phyloP scores from a whole-genome alignment of 2,888 invertebrate genomes.

The Himalopsyche kuldschensis region DNA sequence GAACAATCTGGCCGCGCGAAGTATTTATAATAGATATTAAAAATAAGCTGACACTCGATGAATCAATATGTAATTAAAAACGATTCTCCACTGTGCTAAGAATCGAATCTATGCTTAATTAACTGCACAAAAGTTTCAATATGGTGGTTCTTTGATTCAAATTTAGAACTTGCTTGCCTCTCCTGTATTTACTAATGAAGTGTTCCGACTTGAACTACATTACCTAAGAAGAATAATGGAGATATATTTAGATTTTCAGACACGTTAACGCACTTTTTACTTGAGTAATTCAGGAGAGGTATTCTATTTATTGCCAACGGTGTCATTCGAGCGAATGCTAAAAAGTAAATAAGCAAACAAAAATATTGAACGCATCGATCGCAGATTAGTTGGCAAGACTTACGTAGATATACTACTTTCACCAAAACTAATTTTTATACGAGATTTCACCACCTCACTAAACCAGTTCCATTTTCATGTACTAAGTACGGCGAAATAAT shows the following conservation, averaged over 20 bases:
- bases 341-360: not conserved
- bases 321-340: not conserved
- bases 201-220: not conserved
- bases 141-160: not conserved
- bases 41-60: not conserved
- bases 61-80: not conserved
- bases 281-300: no score
- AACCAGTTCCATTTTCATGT: not conserved
- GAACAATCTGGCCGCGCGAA: not conserved
- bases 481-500: no score
- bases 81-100: not conserved
- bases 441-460: not conserved
- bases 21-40: not conserved
- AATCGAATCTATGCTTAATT: not conserved
- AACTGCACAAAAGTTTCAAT: not conserved
- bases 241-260: not conserved
- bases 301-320: not conserved
- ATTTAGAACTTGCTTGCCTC: not conserved
- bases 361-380: not conserved
- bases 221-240: not conserved
- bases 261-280: not conserved
- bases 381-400: not conserved
- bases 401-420: not conserved
- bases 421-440: not conserved
- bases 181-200: not conserved